Base-by-base conservation (phyloP, 2,113 vertebrate genomes). In the Xyrauchen texanus region DNA sequence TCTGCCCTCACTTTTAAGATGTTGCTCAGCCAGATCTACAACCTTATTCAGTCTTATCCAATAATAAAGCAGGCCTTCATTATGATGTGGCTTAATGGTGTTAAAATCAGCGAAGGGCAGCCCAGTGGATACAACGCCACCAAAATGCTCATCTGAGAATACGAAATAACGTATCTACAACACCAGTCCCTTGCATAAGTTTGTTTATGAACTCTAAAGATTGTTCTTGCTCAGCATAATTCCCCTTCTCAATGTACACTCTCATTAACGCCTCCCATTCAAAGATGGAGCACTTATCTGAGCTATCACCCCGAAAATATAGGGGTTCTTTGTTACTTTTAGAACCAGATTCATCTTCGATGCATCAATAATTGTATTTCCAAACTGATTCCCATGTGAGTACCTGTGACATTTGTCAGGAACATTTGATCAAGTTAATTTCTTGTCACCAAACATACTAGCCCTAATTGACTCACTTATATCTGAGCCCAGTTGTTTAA, bases 91-190 rank as follows among this genome's bases (percentile, higher is more conserved):
- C 15, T 12, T 72, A 5, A 51, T n/a, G 6, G 74, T 7, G 34
- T 82, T 77, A 44, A 77, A 77, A 4, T 82, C 74, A 9, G 74
- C 80, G 7, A 82, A 12, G 8, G 74, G 79, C 7, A 81, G 51
- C 5, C 68, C 80, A 15, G 67, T 66, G 42, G 45, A 53, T 4
- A 15, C 21, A 15, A 47, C 42, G 8, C 51, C 61, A 2, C 68
- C 61, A 15, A 82, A 82, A 47, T 82, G 80, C 5, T 77, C n/a
- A 75, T 6, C 46, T 77, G 9, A 80, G 55, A 15, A 67, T 47
- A 12, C n/a, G n/a, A 44, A 76, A 76, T 10, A 75, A 63, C 21
- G 63, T 42, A 49, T 80, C 69, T 6, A 67, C 69, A 49, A 66
- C 70, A 74, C n/a, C 49, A 66, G 62, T 80, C 61, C 21, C 78